phyloP scores from a whole-genome alignment of 2,113 vertebrate genomes.

The Sapayoa aenigma region DNA sequence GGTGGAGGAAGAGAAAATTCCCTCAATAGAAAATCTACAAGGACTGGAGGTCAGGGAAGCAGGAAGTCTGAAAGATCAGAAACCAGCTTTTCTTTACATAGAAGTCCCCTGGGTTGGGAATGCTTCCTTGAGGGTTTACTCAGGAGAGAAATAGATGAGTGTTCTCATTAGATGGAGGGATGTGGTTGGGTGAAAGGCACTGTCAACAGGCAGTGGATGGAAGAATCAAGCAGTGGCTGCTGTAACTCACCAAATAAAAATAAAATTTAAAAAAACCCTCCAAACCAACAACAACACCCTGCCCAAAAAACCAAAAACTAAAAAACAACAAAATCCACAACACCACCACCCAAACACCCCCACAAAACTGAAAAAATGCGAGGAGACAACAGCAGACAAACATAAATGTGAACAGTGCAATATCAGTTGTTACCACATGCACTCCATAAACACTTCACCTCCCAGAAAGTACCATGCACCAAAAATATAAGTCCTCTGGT shows the following conservation, averaged over 20 bases:
- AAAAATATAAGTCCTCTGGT: background rate
- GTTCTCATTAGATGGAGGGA: background rate
- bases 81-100: background rate
- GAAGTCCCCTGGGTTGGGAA: background rate
- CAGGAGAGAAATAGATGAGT: background rate
- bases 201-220: background rate
- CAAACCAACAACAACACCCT: no score
- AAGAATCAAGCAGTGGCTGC: background rate
- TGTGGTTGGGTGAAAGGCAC: background rate
- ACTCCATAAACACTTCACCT: background rate
- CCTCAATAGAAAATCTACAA: background rate
- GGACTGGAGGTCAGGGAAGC: background rate
- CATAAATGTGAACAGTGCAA: background rate
- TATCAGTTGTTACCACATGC: background rate
- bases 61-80: background rate
- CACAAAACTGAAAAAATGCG: no score
- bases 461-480: rapidly evolving
- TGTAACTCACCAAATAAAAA: background rate
- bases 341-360: no score
- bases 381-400: background rate
- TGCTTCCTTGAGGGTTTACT: background rate
- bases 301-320: no score
- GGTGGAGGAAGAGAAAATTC: background rate
- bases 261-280: background rate
- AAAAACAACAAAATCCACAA: background rate